phyloP scores from a whole-genome alignment of 2,797 vertebrate species.

The Eremophila alpestris region DNA sequence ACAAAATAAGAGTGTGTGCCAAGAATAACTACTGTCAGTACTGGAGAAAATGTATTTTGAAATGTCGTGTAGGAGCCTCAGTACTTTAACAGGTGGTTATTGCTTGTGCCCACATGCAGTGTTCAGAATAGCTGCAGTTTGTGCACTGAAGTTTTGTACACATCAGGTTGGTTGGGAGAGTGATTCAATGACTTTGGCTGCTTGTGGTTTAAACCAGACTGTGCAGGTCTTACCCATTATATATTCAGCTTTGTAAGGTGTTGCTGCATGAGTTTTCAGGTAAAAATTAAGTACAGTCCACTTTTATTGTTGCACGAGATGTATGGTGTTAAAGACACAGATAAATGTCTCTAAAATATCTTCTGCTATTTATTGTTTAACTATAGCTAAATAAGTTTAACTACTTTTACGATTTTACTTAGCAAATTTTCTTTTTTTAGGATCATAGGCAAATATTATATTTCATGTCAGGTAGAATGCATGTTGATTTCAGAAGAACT shows the following conservation, averaged over 20 bases:
- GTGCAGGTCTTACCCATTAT: neutral
- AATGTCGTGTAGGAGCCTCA: constrained; percentile 44
- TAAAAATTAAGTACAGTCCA: neutral
- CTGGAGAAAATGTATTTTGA: constrained; percentile 58
- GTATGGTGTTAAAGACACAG: neutral
- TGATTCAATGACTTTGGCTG: neutral
- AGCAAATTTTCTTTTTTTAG: too few species aligned
- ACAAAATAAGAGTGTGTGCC: neutral
- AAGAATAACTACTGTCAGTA: constrained; percentile 50
- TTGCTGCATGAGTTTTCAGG: neutral
- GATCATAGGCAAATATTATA: neutral
- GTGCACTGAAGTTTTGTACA: constrained; percentile 40
- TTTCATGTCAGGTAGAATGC: neutral
- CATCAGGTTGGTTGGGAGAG: neutral
- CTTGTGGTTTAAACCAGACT: neutral
- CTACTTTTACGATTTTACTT: neutral
- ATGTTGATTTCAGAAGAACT: neutral
- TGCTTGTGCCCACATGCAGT: constrained; percentile 45
- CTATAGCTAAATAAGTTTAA: neutral
- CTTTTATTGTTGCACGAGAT: neutral
- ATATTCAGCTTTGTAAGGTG: neutral
- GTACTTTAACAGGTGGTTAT: constrained; percentile 65
- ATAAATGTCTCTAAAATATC: neutral
- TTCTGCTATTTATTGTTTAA: neutral
- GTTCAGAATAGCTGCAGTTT: constrained; percentile 60